Conservation (phyloP, 30 jellyfish, hydroid and myxozoan genomes). For the Pseudorhiza aurosa region DNA sequence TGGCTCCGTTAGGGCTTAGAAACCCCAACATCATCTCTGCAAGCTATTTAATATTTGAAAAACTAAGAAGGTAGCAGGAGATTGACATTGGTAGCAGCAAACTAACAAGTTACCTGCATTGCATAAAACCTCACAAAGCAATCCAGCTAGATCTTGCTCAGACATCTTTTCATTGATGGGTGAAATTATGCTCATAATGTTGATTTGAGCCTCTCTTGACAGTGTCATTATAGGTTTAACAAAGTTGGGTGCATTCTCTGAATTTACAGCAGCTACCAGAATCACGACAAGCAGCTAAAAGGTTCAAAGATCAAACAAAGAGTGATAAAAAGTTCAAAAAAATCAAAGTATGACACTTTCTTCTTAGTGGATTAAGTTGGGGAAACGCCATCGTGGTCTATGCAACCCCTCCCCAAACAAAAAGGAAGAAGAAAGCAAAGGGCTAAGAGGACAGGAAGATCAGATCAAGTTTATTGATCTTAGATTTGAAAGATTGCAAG, state of each 20-base stretch:
- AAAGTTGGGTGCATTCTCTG: slow-evolving; percentile 16
- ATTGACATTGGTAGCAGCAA: no score
- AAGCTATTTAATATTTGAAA: no score
- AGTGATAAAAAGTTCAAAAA: background rate
- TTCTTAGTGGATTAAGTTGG: no score
- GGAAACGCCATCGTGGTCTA: no score
- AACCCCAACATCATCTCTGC: no score
- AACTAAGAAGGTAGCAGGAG: no score
- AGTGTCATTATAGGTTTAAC: slow-evolving; percentile 38
- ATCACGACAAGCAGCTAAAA: slow-evolving; percentile 35
- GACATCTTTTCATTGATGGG: slow-evolving; percentile 17
- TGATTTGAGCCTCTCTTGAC: slow-evolving; percentile 15
- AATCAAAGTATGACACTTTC: background rate
- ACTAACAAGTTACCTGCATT: slow-evolving; percentile 38
- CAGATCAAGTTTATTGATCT: no score
- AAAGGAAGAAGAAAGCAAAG: no score
- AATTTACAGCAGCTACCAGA: slow-evolving; percentile 45
- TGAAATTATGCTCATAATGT: slow-evolving; percentile 23
- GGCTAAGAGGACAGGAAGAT: no score
- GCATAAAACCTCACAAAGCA: slow-evolving; percentile 29
- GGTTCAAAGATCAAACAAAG: background rate
- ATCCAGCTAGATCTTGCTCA: slow-evolving; percentile 8
- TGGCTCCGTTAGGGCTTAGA: no score
- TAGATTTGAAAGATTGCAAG: no score
- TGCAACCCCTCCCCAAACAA: no score